These are phyloP conservation scores for Alcedo atthis DNA, from an alignment of 2,797 vertebrate genomes.

Conservation along the genomic window DNA sequence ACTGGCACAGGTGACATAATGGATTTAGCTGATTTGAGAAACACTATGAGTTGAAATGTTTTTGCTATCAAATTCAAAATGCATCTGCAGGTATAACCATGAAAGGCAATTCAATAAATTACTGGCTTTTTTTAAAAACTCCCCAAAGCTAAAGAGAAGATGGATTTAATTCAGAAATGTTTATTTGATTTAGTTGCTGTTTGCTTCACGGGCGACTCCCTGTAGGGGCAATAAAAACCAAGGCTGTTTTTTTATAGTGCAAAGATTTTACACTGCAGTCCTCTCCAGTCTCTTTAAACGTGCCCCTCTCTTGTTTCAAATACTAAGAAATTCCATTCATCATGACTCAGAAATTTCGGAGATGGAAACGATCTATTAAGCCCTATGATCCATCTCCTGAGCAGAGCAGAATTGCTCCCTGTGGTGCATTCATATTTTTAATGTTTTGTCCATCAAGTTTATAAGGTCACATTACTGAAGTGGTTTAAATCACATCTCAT, in stretches of 20 bases:
- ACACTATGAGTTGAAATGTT: constrained; percentile 34
- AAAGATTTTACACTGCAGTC: constrained; percentile 38
- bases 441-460: constrained; percentile 3
- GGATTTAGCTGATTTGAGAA: constrained; percentile 46
- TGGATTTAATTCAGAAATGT: constrained; percentile 65
- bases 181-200: constrained; percentile 65
- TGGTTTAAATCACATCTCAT: background rate
- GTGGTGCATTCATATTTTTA: background rate
- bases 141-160: constrained; percentile 45
- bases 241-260: constrained; percentile 60
- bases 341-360: constrained; percentile 50
- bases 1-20: constrained; percentile 46
- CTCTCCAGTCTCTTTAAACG: constrained; percentile 38
- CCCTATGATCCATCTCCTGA: background rate
- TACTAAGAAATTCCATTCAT: constrained; percentile 66
- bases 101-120: constrained; percentile 37
- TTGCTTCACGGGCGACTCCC: constrained; percentile 50
- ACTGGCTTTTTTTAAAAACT: background rate
- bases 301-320: constrained; percentile 44
- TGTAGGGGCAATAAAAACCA: constrained; percentile 50
- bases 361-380: constrained; percentile 50
- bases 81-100: constrained; percentile 41
- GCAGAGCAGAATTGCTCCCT: constrained; percentile 4
- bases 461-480: background rate
- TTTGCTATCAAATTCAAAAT: constrained; percentile 53